Evolutionary conservation across 2,113 vertebrate genomes (phyloP).

Genomic region (Fregata magnificens): DNA sequence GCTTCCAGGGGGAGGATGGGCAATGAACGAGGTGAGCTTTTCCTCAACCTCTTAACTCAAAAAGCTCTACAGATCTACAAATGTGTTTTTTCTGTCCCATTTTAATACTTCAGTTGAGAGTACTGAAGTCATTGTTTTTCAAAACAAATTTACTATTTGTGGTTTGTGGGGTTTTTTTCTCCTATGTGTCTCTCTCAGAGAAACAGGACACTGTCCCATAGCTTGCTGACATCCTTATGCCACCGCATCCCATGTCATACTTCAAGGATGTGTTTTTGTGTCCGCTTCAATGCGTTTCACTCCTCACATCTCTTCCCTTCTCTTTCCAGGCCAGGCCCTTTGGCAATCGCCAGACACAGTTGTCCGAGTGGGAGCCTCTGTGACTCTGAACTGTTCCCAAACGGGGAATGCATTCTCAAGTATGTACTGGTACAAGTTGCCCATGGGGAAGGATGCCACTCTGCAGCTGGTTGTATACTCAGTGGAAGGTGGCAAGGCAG

Average conservation of each 20-base stretch:
- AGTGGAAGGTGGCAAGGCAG: background rate
- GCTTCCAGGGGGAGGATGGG: background rate
- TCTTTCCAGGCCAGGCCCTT: background rate
- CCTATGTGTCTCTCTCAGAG: background rate
- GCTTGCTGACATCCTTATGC: background rate
- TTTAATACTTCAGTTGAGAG: background rate
- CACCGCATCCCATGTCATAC: background rate
- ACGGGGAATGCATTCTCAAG: accelerated
- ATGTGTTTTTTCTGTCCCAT: accelerated
- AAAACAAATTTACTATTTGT: background rate
- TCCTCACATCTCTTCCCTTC: background rate
- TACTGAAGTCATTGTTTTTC: background rate
- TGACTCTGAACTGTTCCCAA: background rate
- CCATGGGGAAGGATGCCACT: background rate
- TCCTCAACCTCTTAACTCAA: background rate
- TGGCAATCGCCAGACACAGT: background rate
- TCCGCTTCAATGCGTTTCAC: accelerated
- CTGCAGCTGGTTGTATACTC: background rate
- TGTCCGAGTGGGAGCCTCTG: background rate
- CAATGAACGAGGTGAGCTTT: background rate
- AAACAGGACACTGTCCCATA: background rate
- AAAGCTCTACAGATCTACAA: no score
- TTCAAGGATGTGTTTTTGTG: background rate
- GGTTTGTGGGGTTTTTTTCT: background rate
- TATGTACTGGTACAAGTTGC: background rate